Evolutionary conservation across 53 echinoderm and acorn worm genomes (phyloP), one percentile per base, ranked within the genome.

Genomic region (Luidia sarsii): DNA sequence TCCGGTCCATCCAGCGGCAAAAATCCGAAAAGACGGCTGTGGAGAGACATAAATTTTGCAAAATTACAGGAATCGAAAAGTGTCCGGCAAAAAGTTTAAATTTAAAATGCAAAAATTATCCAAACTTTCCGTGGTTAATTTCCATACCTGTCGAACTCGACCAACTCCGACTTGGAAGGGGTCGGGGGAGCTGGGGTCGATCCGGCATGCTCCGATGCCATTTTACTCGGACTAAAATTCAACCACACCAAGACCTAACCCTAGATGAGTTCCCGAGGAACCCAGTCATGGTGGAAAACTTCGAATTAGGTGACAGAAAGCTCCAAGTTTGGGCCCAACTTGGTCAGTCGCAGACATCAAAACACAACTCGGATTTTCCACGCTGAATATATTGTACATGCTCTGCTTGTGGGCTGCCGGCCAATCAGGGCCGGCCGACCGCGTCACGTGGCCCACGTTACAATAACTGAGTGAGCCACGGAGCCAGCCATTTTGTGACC

Each of bases 11-110:
- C 92, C 38, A 90, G 82, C 30, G 85, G 60, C 68, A 95, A 79
- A 85, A 95, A 95, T 86, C 95, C 95, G 70, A 95, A 95, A 27
- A 95, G 90, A 62, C 92, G 92, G 85, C 95, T 95, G 83, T 38
- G 54, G 84, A 55, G 32, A 77, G 60, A 77, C 48, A 77, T 61
- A 77, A 46, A 61, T 59, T 77, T 41, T 77, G n/a, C 43, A 46
- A 30, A 60, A 60, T 77, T 62, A 77, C 19, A 8, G 21, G 16
- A 39, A 77, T 48, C 20, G 16, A 25, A 60, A 77, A 60, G 7
- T 77, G 48, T 28, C 20, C 4, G n/a, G 77, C 23, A 5, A 59
- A 77, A 77, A 77, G 60, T 77, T 77, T 27, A 61, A 77, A 77
- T 45, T 77, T 77, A 60, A 57, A 77, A 63, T 84, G 64, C 57